Conservation (phyloP, 2,797 vertebrate species). For the Telmatherina bonti region DNA sequence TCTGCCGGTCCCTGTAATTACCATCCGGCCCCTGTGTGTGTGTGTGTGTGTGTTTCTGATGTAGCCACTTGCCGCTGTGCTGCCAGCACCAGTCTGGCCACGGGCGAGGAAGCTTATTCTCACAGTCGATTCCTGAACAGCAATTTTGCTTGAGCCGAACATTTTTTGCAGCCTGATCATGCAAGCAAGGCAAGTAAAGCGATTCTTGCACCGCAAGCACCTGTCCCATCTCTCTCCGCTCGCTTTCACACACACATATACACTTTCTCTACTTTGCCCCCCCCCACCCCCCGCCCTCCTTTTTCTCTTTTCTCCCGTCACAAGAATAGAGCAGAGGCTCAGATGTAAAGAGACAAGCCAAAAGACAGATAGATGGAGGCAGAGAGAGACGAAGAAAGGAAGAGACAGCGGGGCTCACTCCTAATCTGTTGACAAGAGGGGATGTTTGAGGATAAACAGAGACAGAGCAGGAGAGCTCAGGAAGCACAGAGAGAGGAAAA, state of each 20-base stretch:
- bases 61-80: slow-evolving; percentile 41
- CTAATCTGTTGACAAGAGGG: slow-evolving; percentile 74
- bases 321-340: slow-evolving; percentile 54
- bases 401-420: slow-evolving; percentile 71
- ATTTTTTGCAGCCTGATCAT: slow-evolving; percentile 67
- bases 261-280: slow-evolving; percentile 38
- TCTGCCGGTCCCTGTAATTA: slow-evolving; percentile 59
- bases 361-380: slow-evolving; percentile 70
- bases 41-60: slow-evolving; percentile 25
- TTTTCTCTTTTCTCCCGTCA: slow-evolving; percentile 45
- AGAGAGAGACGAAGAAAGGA: slow-evolving; percentile 65
- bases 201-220: slow-evolving; percentile 73
- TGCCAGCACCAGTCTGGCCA: slow-evolving; percentile 49
- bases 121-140: slow-evolving; percentile 60
- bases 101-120: slow-evolving; percentile 45
- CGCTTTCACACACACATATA: slow-evolving; percentile 16
- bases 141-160: slow-evolving; percentile 68
- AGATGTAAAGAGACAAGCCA: slow-evolving; percentile 74
- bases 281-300: slow-evolving; percentile 11
- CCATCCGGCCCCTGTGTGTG: slow-evolving; percentile 11
- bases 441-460: slow-evolving; percentile 76
- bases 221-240: slow-evolving; percentile 54
- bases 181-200: slow-evolving; percentile 67
- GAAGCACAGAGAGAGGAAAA: slow-evolving; percentile 31
- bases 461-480: slow-evolving; percentile 47